A percentile compares a stretch with the other conserved stretches of the same genome.
Evolutionary conservation across 1,140 invertebrate species (phyloP).

Genomic region (Drosophila ambigua): DNA sequence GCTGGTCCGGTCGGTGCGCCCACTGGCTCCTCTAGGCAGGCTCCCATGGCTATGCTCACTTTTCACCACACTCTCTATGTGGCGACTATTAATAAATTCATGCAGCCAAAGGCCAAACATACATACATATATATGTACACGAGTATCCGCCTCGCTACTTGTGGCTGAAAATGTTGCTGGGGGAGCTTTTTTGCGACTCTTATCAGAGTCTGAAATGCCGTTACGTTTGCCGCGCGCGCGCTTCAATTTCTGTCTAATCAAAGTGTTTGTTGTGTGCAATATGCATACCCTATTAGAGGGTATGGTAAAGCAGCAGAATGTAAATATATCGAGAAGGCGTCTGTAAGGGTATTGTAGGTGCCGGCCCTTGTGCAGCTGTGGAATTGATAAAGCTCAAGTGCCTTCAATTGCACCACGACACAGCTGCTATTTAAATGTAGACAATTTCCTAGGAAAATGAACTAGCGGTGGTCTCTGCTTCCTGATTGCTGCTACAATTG

Average conservation of each 20-base stretch:
- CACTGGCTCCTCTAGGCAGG: conserved; percentile 23
- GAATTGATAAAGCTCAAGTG: conserved; percentile 33
- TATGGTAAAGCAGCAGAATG: too few relatives aligned
- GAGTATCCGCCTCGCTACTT: conserved; percentile 21
- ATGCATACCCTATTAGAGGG: too few relatives aligned
- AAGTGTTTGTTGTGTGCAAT: not conserved
- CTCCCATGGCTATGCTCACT: too few relatives aligned
- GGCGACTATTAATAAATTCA: conserved; percentile 55
- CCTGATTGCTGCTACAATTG: not conserved
- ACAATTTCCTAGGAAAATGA: not conserved
- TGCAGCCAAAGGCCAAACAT: conserved; percentile 21
- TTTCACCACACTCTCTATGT: not conserved
- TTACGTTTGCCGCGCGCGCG: too few relatives aligned
- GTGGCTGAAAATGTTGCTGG: conserved; percentile 26
- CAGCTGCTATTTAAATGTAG: too few relatives aligned
- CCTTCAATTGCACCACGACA: conserved; percentile 28
- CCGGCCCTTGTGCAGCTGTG: too few relatives aligned
- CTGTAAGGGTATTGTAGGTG: too few relatives aligned
- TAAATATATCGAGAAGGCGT: too few relatives aligned
- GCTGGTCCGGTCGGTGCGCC: conserved; percentile 43
- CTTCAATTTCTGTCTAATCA: conserved; percentile 33
- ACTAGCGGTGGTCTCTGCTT: not conserved
- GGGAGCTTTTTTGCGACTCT: conserved; percentile 50
- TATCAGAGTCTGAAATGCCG: conserved; percentile 35
- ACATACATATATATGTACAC: not conserved